phyloP scores from a whole-genome alignment of 2,113 vertebrate species.

The Syngnathus typhle region DNA sequence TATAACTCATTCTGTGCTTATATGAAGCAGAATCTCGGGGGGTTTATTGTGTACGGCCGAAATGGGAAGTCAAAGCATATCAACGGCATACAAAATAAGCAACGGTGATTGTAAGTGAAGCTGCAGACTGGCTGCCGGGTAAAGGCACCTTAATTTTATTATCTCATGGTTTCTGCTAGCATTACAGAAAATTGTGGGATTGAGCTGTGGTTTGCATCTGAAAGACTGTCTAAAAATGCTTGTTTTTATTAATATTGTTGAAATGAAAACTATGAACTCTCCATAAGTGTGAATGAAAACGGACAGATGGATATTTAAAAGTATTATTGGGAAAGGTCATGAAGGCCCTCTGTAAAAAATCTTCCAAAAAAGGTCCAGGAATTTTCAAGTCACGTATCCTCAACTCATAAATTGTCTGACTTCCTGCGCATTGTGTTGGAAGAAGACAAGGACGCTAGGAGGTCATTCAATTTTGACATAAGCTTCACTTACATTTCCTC shows the following conservation, averaged over 20 bases:
- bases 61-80: constrained; percentile 13
- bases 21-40: constrained; percentile 11
- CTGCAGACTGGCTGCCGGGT: no score
- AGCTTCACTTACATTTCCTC: constrained; percentile 1
- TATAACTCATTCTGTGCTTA: constrained; percentile 19
- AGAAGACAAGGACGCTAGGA: background rate
- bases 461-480: background rate
- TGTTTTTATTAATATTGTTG: background rate
- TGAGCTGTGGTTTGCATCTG: background rate
- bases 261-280: background rate
- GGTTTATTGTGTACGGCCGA: constrained; percentile 20
- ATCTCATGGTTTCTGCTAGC: background rate
- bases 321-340: background rate
- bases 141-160: no score
- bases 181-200: background rate
- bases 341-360: background rate
- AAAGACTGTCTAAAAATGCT: background rate
- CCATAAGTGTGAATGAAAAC: background rate
- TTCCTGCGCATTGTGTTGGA: background rate
- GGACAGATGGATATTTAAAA: background rate
- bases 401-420: background rate
- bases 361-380: background rate
- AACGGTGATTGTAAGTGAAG: no score
- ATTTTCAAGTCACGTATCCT: background rate
- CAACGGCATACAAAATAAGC: constrained; percentile 32